Evolutionary conservation across 2,113 vertebrate genomes (phyloP), one percentile per base, ranked within the genome.

Genomic region (Pogona vitticeps): DNA sequence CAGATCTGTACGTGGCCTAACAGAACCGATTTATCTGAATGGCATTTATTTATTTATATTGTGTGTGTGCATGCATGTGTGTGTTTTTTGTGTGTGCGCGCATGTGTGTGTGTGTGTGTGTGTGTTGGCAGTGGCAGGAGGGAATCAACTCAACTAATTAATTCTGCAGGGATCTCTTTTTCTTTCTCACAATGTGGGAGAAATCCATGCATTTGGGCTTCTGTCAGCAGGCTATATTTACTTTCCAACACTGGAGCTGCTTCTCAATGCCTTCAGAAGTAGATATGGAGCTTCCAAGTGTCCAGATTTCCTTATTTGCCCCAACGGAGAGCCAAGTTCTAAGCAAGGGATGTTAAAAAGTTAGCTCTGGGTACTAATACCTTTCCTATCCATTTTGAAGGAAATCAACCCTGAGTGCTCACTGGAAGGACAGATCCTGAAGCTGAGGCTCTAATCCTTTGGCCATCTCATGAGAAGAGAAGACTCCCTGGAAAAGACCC

Each of bases 1-100:
- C n/a, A 88, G 91, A 17, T 92, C 89, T 92, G 31, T 86, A 93
- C 88, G 90, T 92, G 91, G 95, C 94, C 95, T 96, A 97, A 96
- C 95, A 97, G 96, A 97, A 95, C 91, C 38, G 88, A 93, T 93
- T 89, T 90, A 91, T 95, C 85, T 92, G 77, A 87, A 76, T 87
- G 78, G 10, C 78, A 75, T 36, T 81, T 81, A 89, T 13, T 40
- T 38, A 38, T 2, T 65, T 84, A 76, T 85, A 52, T 85, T 56
- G 75, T 63, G 68, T 10, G 10, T 52, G 75, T 63, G 68, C n/a
- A n/a, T n/a, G n/a, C n/a, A n/a, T n/a, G n/a, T n/a, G n/a, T n/a
- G n/a, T n/a, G n/a, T n/a, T n/a, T n/a, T n/a, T n/a, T n/a, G n/a
- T n/a, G n/a, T n/a, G n/a, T n/a, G n/a, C n/a, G n/a, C n/a, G n/a